Base-by-base conservation (phyloP, 1,140 invertebrate species). In the Rhizoglyphus robini region DNA sequence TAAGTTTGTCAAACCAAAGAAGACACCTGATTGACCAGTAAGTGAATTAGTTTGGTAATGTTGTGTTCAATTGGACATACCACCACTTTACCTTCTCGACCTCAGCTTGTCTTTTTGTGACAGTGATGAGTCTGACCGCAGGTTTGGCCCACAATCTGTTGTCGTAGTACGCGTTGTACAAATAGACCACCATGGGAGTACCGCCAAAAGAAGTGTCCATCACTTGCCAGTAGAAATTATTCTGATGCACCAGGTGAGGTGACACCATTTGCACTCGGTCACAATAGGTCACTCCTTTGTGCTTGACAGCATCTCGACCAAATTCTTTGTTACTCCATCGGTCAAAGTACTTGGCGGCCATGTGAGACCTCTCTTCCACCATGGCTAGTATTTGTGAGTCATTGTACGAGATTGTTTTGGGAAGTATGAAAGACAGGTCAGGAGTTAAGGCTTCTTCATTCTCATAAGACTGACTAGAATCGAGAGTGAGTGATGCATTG, bases 211-310 rank as follows among this genome's bases (percentile, higher is more conserved):
- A 11, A 20, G 86, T 84, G 67, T 81, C 80, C 69, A 91, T 69
- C 8, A 83, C 87, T 74, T 93, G 88, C 88, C 88, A 91, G 74
- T 90, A 90, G 4, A 88, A 82, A 73, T 93, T 93, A 75, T 90
- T 90, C 30, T 38, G 32, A 20, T 27, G 15, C n/a, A 60, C 29
- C 27, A 15, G 1, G 36, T 60, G 58, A 11, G 27, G 15, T 2
- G 58, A 29, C 11, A 34, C 36, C 58, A 60, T 29, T 27, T 15
- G 13, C 13, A 60, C 27, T 27, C 29, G n/a, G 11, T 18, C 15
- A 60, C 58, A 60, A 27, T 60, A 60, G 15, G 23, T 2, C 13
- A 60, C 29, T 3, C 13, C 2, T 20, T 13, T 3, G 15, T 20
- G 36, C 27, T 60, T 60, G 27, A 29, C 15, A 20, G 29, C 15